These are phyloP conservation scores for Heteromormyrus szaboi DNA, from an alignment of 2,797 vertebrate species.

Conservation along the genomic window DNA sequence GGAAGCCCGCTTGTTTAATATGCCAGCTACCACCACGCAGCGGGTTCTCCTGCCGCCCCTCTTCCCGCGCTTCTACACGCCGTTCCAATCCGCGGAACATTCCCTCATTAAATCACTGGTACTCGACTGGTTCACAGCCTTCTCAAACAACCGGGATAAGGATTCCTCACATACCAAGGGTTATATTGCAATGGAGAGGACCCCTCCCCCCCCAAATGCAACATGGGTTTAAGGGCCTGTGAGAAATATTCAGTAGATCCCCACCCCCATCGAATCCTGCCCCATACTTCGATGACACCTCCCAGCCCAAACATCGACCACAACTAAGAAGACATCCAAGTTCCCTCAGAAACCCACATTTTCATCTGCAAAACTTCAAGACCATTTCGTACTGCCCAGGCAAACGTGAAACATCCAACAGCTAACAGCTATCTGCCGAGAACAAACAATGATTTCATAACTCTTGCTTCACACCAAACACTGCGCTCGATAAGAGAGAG, in stretches of 20 bases:
- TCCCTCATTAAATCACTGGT: background rate
- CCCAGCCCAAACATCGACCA: background rate
- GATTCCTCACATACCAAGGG: background rate
- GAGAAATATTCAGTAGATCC: background rate
- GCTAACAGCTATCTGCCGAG: background rate
- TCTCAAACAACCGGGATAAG: background rate
- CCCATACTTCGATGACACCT: background rate
- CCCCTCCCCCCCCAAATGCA: background rate
- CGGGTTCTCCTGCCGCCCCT: background rate
- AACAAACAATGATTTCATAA: background rate
- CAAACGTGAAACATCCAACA: background rate
- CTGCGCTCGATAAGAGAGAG: background rate
- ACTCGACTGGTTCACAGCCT: background rate
- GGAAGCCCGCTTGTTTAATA: background rate
- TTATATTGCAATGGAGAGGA: background rate
- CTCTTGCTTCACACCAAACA: background rate
- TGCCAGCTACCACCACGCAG: background rate
- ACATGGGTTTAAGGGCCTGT: background rate
- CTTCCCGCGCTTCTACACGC: background rate
- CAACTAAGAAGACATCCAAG: background rate
- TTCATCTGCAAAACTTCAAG: background rate
- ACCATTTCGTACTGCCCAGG: background rate
- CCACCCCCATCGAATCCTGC: background rate
- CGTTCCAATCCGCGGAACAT: background rate
- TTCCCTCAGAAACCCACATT: background rate